Percentiles rank a stretch among this genome's conserved stretches.
phyloP scores from a whole-genome alignment of 2,888 invertebrate species.

The Ligdia adustata region DNA sequence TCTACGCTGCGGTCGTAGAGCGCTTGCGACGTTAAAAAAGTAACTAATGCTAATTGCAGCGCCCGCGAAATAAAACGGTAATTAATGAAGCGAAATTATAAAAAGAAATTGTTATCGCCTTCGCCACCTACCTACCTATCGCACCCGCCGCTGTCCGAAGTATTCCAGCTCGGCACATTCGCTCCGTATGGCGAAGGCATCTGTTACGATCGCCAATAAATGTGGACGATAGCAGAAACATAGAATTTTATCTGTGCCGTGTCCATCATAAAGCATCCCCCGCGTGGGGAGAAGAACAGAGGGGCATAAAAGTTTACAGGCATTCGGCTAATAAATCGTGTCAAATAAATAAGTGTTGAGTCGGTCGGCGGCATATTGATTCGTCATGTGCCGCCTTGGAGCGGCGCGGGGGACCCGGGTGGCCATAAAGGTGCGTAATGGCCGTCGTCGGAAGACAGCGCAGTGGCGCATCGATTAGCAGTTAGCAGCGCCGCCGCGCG shows the following conservation, averaged over 20 bases:
- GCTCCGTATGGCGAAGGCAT: conserved; percentile 57
- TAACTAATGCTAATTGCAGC: conserved; percentile 75
- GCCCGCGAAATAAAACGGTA: conserved; percentile 67
- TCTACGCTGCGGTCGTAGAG: conserved; percentile 54
- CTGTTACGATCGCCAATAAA: conserved; percentile 74
- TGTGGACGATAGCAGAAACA: conserved; percentile 66
- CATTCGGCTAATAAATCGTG: conserved; percentile 83
- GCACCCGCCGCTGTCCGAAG: conserved; percentile 8
- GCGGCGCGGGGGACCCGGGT: conserved; percentile 67
- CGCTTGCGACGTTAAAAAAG: conserved; percentile 60
- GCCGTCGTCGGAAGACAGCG: conserved; percentile 87
- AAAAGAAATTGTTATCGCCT: conserved; percentile 62
- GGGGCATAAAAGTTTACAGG: conserved; percentile 81
- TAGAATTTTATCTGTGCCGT: conserved; percentile 76
- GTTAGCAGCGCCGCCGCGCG: conserved; percentile 79
- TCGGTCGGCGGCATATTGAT: conserved; percentile 84
- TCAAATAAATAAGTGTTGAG: conserved; percentile 84
- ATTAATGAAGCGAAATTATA: conserved; percentile 69
- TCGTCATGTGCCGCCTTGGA: conserved; percentile 82
- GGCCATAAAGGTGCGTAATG: conserved; percentile 91
- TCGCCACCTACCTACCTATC: conserved; percentile 40
- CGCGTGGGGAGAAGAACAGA: conserved; percentile 55
- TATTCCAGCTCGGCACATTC: conserved; percentile 35
- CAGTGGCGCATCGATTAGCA: conserved; percentile 88
- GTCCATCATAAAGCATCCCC: conserved; percentile 78